phyloP scores from a whole-genome alignment of 2,113 vertebrate genomes.

The Heptranchias perlo region DNA sequence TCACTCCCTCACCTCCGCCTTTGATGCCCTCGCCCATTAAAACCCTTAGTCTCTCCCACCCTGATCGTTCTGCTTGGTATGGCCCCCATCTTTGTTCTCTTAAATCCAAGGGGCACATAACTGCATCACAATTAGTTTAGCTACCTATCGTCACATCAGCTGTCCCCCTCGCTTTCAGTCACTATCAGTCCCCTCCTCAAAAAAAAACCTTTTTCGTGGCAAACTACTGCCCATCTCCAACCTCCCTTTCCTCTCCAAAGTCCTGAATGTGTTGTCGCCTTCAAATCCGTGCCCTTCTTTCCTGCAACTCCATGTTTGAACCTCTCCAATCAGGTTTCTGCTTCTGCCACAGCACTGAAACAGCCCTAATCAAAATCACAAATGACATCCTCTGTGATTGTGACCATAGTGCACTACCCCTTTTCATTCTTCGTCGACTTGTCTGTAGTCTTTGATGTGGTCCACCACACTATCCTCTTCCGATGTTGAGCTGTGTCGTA shows the following conservation, averaged over 20 bases:
- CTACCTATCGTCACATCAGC: background rate
- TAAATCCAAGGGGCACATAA: background rate
- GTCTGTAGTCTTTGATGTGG: background rate
- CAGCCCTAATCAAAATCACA: background rate
- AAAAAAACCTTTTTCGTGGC: too few species aligned
- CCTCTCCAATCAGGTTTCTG: background rate
- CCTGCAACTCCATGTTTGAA: background rate
- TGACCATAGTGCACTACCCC: background rate
- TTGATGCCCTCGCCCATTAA: background rate
- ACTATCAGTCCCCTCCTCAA: background rate
- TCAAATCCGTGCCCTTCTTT: background rate
- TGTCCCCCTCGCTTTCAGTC: background rate
- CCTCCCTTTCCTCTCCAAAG: background rate
- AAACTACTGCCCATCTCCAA: background rate
- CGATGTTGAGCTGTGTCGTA: background rate
- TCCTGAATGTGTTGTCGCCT: background rate
- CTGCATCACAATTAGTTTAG: background rate
- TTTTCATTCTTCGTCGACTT: background rate
- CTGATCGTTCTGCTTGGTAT: background rate
- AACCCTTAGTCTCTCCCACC: background rate
- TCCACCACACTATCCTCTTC: background rate
- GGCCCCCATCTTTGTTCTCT: background rate
- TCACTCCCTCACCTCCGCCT: background rate
- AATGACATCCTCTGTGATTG: background rate
- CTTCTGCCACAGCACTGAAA: background rate